Evolutionary conservation across 2,797 vertebrate genomes (phyloP), one percentile per base, ranked within the genome.

Genomic region (Danio aesculapii): DNA sequence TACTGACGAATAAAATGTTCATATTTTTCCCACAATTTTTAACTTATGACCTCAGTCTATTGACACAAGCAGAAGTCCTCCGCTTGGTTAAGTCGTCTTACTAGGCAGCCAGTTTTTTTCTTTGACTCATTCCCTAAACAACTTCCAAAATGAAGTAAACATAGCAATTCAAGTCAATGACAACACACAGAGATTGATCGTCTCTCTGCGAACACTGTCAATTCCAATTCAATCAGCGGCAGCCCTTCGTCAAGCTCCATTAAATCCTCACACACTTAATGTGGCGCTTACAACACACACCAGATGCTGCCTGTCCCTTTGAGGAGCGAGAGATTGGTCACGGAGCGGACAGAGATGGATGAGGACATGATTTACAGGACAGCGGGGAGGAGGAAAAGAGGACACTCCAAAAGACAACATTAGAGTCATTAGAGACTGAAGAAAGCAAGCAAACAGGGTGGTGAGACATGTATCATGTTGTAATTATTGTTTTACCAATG

Each of bases 201-300:
- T 12, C 39, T 12, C 43, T 58, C 14, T 16, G 47, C 14, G 52
- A 87, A 74, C 77, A 62, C 71, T 61, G 83, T 61, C 69, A 58
- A 83, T 69, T 85, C 55, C 79, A 84, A 79, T 84, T 79, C 74
- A 84, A 64, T 84, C 73, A 73, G 41, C 21, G 69, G 71, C 47
- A 76, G 70, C 75, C 55, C 75, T 72, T 67, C 39, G 83, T 66
- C 64, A 71, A 49, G 75, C 63, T 19, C 66, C 75, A 87, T 86
- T 84, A 84, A 76, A 77, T 64, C 73, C 73, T 71, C 61, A 71
- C 63, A 68, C 39, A 64, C 66, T 81, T 59, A 84, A 19, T 41
- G 0, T 17, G 61, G 59, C 58, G 39, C 67, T 83, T 74, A 83
- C 61, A 68, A 82, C 75, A 75, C 69, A 75, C 80, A 76, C 52